Evolutionary conservation across 2,888 invertebrate species (phyloP), one percentile per base, ranked within the genome.

Genomic region (Fissipunctia ypsillon): DNA sequence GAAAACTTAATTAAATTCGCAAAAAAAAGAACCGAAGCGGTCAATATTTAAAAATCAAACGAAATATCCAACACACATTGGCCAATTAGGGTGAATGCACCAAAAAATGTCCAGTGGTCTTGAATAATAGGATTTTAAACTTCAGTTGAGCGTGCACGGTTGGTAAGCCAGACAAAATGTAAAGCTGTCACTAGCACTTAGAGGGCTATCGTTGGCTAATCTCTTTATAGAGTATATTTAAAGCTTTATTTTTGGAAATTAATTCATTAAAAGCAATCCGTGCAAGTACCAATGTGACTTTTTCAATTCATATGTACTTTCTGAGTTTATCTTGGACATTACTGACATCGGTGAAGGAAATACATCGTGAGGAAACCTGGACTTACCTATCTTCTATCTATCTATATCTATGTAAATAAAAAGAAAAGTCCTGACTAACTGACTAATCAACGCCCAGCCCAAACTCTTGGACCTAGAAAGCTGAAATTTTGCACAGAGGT

Each of bases 71-170:
- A 41, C 22, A 52, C 14, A 19, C 14, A 41, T 70, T 56, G 48
- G 22, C 25, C 59, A 73, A n/a, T 61, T 66, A 69, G 60, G 65
- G 41, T 66, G 28, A 82, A 82, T 57, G 65, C 54, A 69, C 76
- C 66, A 69, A 77, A 76, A 77, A 75, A 65, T 73, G 43, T 50
- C 63, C 76, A 81, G 28, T 75, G 75, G 73, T 78, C 70, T 74
- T 67, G 61, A 69, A 69, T 87, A 83, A 84, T 84, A 48, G 63
- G 79, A 83, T 83, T 80, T 73, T 67, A 73, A 68, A 61, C 67
- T 74, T 60, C 73, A 73, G 38, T 76, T 45, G 76, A 81, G 50
- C 65, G 38, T 71, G 31, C 48, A 35, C 45, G 68, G 60, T 50
- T 63, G 71, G 59, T 63, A 66, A 73, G 60, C 64, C 72, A 65